A percentile compares a stretch with the other conserved stretches of the same genome.
These are phyloP conservation scores for Drosophila melanogaster DNA, from an alignment of 1,140 invertebrate genomes.

Conservation along the genomic window DNA sequence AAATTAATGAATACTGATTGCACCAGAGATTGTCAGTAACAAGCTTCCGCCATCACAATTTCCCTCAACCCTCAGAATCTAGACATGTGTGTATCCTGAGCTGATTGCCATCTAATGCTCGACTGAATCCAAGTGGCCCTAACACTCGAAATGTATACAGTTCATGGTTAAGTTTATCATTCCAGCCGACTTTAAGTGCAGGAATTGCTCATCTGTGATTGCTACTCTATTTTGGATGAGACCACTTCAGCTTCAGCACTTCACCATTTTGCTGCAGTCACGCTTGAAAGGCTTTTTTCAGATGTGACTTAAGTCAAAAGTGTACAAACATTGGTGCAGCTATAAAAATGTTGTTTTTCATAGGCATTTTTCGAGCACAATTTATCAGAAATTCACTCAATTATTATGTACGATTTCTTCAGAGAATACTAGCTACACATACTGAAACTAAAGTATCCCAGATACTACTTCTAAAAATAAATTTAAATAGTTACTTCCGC, in stretches of 20 bases:
- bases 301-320: neutral
- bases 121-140: constrained; percentile 32
- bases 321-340: neutral
- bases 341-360: neutral
- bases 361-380: no score
- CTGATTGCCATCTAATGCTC: constrained; percentile 41
- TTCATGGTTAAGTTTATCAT: constrained; percentile 10
- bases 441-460: no score
- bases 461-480: neutral
- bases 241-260: constrained; percentile 16
- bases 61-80: neutral
- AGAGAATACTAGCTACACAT: neutral
- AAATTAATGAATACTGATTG: constrained; percentile 70
- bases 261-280: neutral
- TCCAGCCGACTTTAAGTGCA: constrained; percentile 18
- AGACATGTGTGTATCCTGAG: constrained; percentile 6
- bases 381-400: no score
- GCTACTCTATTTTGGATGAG: constrained; percentile 21
- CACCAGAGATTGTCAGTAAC: constrained; percentile 26
- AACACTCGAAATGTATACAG: constrained; percentile 36
- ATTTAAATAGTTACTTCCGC: neutral
- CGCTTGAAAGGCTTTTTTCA: neutral
- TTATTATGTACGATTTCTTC: no score
- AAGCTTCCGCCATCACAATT: constrained; percentile 39
- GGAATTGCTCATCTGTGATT: constrained; percentile 19